These are phyloP conservation scores for Microchrysa polita DNA, from an alignment of 2,888 invertebrate species.

Conservation along the genomic window DNA sequence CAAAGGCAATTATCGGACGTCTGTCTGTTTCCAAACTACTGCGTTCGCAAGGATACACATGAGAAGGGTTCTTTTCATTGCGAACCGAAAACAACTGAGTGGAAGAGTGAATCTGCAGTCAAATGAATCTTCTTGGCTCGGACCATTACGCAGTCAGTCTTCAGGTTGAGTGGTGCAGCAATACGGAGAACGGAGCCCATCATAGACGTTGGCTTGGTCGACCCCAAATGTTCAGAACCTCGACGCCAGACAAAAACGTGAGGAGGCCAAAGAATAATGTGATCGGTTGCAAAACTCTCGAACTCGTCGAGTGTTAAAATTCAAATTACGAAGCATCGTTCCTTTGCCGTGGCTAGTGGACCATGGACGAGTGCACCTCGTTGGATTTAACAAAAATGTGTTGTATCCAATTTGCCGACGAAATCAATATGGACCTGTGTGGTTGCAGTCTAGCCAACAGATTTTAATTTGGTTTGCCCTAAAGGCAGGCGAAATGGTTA, in stretches of 20 bases:
- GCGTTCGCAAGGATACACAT: slow-evolving; percentile 18
- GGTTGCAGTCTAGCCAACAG: not conserved
- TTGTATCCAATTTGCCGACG: not conserved
- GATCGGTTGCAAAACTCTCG: slow-evolving; percentile 5
- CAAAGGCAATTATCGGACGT: not conserved
- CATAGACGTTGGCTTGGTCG: not conserved
- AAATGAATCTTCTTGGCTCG: not conserved
- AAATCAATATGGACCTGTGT: not conserved
- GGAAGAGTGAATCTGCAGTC: slow-evolving; percentile 21
- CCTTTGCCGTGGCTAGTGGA: not conserved
- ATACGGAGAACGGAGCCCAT: not conserved
- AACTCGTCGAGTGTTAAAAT: slow-evolving; percentile 11
- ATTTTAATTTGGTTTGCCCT: not conserved
- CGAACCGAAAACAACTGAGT: slow-evolving; percentile 19
- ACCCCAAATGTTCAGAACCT: slow-evolving; percentile 5
- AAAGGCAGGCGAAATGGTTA: not conserved
- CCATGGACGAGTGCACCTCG: slow-evolving; percentile 5
- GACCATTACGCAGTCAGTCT: slow-evolving; percentile 1
- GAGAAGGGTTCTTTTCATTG: slow-evolving; percentile 31
- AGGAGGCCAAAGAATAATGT: slow-evolving; percentile 1
- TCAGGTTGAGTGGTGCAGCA: not conserved
- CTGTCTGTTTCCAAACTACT: slow-evolving; percentile 4
- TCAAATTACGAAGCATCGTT: slow-evolving; percentile 15
- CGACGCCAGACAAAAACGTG: slow-evolving; percentile 7
- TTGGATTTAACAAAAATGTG: not conserved